These are phyloP conservation scores for Malurus cyaneus DNA, from an alignment of 2,113 vertebrate genomes.

Conservation along the genomic window DNA sequence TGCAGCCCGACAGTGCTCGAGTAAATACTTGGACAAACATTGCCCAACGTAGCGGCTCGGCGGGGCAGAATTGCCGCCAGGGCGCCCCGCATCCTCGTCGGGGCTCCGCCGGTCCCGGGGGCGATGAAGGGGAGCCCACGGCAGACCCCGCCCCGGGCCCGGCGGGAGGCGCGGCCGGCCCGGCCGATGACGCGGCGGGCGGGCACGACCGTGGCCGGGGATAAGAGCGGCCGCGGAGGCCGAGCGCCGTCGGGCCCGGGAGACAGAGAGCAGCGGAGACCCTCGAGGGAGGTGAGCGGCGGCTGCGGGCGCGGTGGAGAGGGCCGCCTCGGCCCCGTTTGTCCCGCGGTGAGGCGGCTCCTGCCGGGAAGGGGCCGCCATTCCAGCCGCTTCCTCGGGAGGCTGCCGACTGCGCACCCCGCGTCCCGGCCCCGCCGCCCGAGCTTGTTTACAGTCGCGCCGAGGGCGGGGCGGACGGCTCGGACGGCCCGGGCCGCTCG, in stretches of 20 bases:
- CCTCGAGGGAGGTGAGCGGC: accelerated
- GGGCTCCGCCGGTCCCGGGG: accelerated
- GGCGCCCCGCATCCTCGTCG: accelerated
- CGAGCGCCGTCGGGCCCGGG: accelerated
- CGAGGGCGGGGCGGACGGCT: background rate
- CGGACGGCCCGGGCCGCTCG: background rate
- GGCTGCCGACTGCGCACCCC: no score
- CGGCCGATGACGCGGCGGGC: background rate
- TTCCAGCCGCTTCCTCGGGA: background rate
- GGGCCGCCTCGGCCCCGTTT: background rate
- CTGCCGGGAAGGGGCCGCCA: background rate
- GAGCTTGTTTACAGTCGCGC: background rate
- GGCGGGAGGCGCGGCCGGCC: background rate
- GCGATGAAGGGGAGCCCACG: accelerated
- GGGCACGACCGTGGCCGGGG: background rate
- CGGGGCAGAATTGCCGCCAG: accelerated
- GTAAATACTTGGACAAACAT: background rate
- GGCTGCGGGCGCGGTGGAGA: background rate
- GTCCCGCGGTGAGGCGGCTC: background rate
- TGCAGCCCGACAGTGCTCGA: background rate
- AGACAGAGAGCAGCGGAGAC: accelerated
- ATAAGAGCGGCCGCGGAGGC: background rate
- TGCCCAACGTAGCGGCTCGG: background rate
- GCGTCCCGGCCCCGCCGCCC: background rate
- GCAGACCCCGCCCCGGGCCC: background rate